These are phyloP conservation scores for Mantis religiosa DNA, from an alignment of 2,888 invertebrate genomes.

Conservation along the genomic window DNA sequence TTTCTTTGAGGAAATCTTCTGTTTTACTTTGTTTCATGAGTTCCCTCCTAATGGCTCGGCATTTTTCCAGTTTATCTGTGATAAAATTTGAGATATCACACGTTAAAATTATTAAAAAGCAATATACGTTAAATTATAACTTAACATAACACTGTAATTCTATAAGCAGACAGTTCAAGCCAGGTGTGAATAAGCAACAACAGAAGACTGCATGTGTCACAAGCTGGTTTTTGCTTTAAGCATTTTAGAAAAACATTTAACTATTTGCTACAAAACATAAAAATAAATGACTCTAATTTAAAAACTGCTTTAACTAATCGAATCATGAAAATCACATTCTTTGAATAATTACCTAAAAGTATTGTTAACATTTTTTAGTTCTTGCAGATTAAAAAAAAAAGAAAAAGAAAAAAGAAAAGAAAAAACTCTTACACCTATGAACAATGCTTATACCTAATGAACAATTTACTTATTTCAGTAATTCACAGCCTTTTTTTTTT, in stretches of 20 bases:
- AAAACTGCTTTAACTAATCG: too few species aligned
- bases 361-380: too few species aligned
- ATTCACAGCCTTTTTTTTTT: too few species aligned
- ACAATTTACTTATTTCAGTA: too few species aligned
- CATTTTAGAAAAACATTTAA: neutral
- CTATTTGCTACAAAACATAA: neutral
- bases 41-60: slow-evolving; percentile 33
- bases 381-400: too few species aligned
- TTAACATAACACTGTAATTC: neutral
- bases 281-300: too few species aligned
- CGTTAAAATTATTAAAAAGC: neutral
- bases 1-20: neutral
- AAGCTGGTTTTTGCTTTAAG: neutral
- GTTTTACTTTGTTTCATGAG: slow-evolving; percentile 19
- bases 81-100: neutral
- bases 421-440: too few species aligned
- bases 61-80: slow-evolving; percentile 36
- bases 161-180: neutral
- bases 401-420: too few species aligned
- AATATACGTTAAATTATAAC: neutral
- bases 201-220: neutral
- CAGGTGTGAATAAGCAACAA: neutral
- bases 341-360: too few species aligned
- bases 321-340: too few species aligned
- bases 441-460: too few species aligned